phyloP scores from a whole-genome alignment of 1,140 invertebrate genomes.

The Trichoplusia ni region DNA sequence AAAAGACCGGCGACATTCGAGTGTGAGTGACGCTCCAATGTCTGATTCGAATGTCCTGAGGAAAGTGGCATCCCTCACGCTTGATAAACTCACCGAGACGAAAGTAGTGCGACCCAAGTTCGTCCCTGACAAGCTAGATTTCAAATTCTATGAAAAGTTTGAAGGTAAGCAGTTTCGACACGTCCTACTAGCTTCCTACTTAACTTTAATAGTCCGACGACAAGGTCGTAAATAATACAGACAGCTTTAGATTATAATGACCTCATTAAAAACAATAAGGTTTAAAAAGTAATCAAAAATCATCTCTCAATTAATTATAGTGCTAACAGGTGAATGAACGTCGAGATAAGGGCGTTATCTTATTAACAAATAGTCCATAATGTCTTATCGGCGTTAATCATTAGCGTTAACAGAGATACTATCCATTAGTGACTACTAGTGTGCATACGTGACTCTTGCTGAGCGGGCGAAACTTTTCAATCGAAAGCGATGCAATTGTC shows the following conservation, averaged over 20 bases:
- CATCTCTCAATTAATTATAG: background rate
- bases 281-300: background rate
- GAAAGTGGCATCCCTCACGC: slow-evolving; percentile 91
- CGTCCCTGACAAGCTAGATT: slow-evolving; percentile 92
- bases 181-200: no score
- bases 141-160: slow-evolving; percentile 92
- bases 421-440: slow-evolving; percentile 43
- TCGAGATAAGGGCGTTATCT: slow-evolving; percentile 59
- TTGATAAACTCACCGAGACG: slow-evolving; percentile 85
- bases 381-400: slow-evolving; percentile 66
- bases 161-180: slow-evolving; percentile 85
- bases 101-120: slow-evolving; percentile 86
- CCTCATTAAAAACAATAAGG: no score
- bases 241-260: no score
- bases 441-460: slow-evolving; percentile 61
- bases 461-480: slow-evolving; percentile 28
- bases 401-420: slow-evolving; percentile 56
- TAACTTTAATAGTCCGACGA: background rate
- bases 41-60: slow-evolving; percentile 87
- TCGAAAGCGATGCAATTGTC: slow-evolving; percentile 63
- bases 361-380: slow-evolving; percentile 55
- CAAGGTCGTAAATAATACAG: background rate
- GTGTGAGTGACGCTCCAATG: slow-evolving; percentile 62
- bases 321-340: slow-evolving; percentile 59
- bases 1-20: slow-evolving; percentile 65